A percentile compares a stretch with the other conserved stretches of the same genome.
Evolutionary conservation across 2,113 vertebrate species (phyloP).

Genomic region (Smithornis capensis): DNA sequence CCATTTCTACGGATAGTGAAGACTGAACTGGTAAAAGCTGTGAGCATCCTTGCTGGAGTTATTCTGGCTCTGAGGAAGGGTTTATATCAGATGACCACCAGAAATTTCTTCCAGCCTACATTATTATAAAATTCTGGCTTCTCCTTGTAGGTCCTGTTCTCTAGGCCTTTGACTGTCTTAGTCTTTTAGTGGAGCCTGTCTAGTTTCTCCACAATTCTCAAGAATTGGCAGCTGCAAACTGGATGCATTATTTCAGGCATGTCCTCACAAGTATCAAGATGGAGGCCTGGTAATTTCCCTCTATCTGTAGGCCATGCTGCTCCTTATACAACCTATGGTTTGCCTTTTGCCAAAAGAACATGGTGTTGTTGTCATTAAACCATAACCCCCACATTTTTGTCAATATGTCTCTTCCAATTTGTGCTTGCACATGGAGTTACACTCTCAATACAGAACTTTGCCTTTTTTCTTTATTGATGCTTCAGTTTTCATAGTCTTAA

Average conservation of each 20-base stretch:
- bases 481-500: background rate
- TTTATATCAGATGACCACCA: background rate
- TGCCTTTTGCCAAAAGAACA: background rate
- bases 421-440: background rate
- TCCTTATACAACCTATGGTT: background rate
- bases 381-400: background rate
- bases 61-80: background rate
- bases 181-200: background rate
- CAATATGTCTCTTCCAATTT: background rate
- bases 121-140: background rate
- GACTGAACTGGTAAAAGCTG: background rate
- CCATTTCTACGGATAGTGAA: background rate
- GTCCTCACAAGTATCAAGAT: background rate
- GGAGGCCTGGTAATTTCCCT: background rate
- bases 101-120: background rate
- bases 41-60: background rate
- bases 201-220: background rate
- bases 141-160: background rate
- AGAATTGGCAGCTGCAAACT: background rate
- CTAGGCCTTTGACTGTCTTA: background rate
- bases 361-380: background rate
- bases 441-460: background rate
- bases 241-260: background rate
- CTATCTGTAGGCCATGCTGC: background rate
- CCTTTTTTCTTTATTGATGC: background rate